Evolutionary conservation across 2,888 invertebrate species (phyloP), one percentile per base, ranked within the genome.

Genomic region (Nipponacmea schrenckii): DNA sequence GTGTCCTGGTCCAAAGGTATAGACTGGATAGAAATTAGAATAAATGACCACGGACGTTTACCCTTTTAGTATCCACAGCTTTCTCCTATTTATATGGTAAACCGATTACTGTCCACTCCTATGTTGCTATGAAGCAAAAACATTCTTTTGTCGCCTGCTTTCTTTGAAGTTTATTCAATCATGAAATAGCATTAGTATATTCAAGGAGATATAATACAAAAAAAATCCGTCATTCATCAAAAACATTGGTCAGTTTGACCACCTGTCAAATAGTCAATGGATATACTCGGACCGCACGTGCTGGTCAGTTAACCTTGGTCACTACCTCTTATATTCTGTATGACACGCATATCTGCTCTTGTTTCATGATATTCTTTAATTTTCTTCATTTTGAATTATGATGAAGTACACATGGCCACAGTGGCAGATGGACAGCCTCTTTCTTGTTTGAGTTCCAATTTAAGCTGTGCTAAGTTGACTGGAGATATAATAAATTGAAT

Each of bases 321-420:
- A 24, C 24, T 56, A 10, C 56, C 20, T 24, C 56, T 56, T 56
- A 24, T 24, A 56, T 12, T 24, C 56, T 24, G 20, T 56, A 56
- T 56, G 66, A 24, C 45, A 24, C 66, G 39, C 66, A 24, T 66
- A 45, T 45, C 39, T 24, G 24, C 45, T 44, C 66, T 65, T 70
- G 65, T 70, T 70, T 70, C 66, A 70, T 66, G 65, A 70, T 70
- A 56, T 69, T 66, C 70, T 46, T 65, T 50, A 65, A 69, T 64
- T 65, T 70, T 70, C 62, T 44, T n/a, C 44, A 64, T 64, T 24
- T 70, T 65, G 46, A 31, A 44, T 70, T 65, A 70, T 70, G 65
- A 66, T 62, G 62, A 66, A 70, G 70, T 65, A 26, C 44, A 56
- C 31, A 56, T 44, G 26, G 26, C 44, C 69, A 46, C 39, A 48